Conservation (phyloP, 2,888 invertebrate genomes). For the Cyrtodaria siliqua region DNA sequence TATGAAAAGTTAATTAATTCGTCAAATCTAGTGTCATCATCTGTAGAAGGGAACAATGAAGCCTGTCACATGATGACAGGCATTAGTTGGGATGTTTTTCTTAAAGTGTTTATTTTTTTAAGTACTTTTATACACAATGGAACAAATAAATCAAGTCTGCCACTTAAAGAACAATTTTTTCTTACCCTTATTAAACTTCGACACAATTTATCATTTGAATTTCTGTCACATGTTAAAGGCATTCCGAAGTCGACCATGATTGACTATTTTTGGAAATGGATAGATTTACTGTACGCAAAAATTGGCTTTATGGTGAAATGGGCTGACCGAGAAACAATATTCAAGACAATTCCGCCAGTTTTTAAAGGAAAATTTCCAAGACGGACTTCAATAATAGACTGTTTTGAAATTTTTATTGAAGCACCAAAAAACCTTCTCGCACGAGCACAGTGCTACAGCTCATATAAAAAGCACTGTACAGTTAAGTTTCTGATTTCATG, state of each 20-base stretch:
- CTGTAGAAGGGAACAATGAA: conserved; percentile 33
- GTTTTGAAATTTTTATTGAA: conserved; percentile 39
- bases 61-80: conserved; percentile 28
- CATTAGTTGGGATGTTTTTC: conserved; percentile 27
- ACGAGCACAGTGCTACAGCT: conserved; percentile 14
- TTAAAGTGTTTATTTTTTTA: conserved; percentile 16
- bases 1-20: background rate
- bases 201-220: conserved; percentile 44
- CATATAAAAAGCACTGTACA: conserved; percentile 32
- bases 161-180: conserved; percentile 35
- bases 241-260: conserved; percentile 29
- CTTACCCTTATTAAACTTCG: conserved; percentile 45
- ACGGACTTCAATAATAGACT: conserved; percentile 34
- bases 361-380: conserved; percentile 20
- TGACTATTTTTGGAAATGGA: conserved; percentile 55
- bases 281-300: conserved; percentile 39
- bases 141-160: background rate
- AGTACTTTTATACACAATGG: conserved; percentile 1
- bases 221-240: conserved; percentile 22
- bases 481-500: conserved; percentile 39
- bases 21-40: background rate
- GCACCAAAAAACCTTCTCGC: conserved; percentile 10
- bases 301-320: conserved; percentile 40
- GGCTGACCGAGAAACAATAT: conserved; percentile 33
- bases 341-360: conserved; percentile 4